These are phyloP conservation scores for Xestia sexstrigata DNA, from an alignment of 2,888 invertebrate genomes.

Conservation along the genomic window DNA sequence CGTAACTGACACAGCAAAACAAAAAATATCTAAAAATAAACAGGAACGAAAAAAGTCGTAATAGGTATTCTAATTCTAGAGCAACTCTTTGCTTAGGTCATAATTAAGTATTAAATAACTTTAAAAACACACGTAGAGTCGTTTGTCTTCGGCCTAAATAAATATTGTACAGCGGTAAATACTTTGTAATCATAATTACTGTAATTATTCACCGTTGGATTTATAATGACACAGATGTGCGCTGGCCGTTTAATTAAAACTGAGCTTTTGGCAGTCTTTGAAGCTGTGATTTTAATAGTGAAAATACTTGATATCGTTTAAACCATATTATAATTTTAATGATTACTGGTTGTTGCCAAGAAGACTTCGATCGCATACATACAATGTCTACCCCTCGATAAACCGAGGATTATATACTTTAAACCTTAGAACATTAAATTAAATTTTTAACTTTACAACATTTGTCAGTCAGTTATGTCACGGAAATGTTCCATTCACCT, in stretches of 20 bases:
- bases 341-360: neutral
- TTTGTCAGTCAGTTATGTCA: neutral
- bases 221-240: constrained; percentile 56
- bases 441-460: neutral
- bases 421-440: neutral
- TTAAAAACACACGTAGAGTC: constrained; percentile 37
- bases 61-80: constrained; percentile 19
- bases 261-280: constrained; percentile 29
- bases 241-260: constrained; percentile 48
- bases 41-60: neutral
- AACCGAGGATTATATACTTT: too few relatives aligned
- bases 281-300: constrained; percentile 37
- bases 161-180: constrained; percentile 50
- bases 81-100: constrained; percentile 25
- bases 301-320: constrained; percentile 29
- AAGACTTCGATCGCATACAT: neutral
- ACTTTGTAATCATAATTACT: constrained; percentile 58
- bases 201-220: constrained; percentile 59
- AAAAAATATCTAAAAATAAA: constrained; percentile 30
- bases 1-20: constrained; percentile 22
- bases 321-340: neutral
- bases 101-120: constrained; percentile 34
- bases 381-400: neutral
- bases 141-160: constrained; percentile 49
- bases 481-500: neutral